phyloP scores from a whole-genome alignment of 2,888 invertebrate species.

The Iselma pallidipennis region DNA sequence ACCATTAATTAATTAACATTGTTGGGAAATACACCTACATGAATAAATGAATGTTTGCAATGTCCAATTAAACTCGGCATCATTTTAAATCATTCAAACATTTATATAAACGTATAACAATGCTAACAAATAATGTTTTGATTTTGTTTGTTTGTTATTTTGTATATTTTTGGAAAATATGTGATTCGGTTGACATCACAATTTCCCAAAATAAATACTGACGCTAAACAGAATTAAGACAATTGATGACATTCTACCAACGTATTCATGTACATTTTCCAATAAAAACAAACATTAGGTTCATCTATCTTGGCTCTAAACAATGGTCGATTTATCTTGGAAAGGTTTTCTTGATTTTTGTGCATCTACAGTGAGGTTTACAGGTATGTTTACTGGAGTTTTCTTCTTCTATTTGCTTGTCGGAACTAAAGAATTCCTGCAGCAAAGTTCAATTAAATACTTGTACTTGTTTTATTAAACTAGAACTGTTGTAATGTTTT shows the following conservation, averaged over 20 bases:
- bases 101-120: neutral
- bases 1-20: neutral
- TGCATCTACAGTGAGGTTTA: neutral
- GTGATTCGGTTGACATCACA: neutral
- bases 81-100: neutral
- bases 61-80: neutral
- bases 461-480: neutral
- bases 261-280: neutral
- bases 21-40: neutral
- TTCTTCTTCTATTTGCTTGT: neutral
- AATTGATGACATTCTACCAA: neutral
- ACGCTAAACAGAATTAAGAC: neutral
- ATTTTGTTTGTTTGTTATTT: neutral
- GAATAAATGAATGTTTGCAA: neutral
- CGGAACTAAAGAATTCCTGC: neutral
- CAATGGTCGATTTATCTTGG: neutral
- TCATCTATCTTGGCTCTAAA: neutral
- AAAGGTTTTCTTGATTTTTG: neutral
- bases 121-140: neutral
- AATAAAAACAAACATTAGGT: neutral
- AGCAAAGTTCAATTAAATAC: neutral
- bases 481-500: too few relatives aligned
- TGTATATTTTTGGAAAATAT: neutral
- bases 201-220: neutral
- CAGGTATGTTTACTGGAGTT: neutral